These are phyloP conservation scores for Elmis aenea DNA, from an alignment of 2,888 invertebrate genomes.

Conservation along the genomic window DNA sequence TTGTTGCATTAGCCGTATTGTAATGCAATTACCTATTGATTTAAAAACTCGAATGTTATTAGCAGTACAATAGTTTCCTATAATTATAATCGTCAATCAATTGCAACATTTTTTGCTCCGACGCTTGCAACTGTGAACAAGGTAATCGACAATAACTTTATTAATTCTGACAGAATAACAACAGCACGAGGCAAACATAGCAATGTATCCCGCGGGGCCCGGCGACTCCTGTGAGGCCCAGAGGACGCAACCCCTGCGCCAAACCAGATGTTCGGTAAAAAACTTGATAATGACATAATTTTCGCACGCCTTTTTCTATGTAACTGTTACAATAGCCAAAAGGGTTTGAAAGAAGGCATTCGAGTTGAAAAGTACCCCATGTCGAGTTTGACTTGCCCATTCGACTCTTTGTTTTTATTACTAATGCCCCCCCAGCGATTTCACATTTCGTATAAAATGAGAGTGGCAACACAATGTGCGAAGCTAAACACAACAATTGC, in stretches of 20 bases:
- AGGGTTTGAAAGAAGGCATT: conserved; percentile 30
- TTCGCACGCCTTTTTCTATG: conserved; percentile 40
- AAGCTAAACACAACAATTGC: no score
- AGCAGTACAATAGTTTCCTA: no score
- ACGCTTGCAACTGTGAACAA: no score
- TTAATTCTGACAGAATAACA: conserved; percentile 18
- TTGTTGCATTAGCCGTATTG: no score
- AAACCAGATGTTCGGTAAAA: conserved; percentile 33
- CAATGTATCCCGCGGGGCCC: conserved; percentile 28
- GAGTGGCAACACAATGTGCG: no score
- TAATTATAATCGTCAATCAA: no score
- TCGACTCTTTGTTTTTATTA: conserved; percentile 21
- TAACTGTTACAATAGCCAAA: conserved; percentile 33
- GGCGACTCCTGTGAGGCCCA: conserved; percentile 12
- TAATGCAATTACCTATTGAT: no score
- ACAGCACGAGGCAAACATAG: conserved; percentile 22
- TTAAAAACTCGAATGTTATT: no score
- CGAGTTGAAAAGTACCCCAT: conserved; percentile 33
- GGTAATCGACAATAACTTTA: conserved; percentile 20
- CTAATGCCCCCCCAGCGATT: conserved; percentile 3
- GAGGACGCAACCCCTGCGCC: conserved; percentile 15
- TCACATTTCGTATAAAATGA: no score
- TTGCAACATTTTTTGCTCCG: no score
- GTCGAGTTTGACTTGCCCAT: conserved; percentile 26
- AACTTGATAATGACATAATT: conserved; percentile 38